These are phyloP conservation scores for Aphelinus certus DNA, from an alignment of 1,140 invertebrate genomes.

Conservation along the genomic window DNA sequence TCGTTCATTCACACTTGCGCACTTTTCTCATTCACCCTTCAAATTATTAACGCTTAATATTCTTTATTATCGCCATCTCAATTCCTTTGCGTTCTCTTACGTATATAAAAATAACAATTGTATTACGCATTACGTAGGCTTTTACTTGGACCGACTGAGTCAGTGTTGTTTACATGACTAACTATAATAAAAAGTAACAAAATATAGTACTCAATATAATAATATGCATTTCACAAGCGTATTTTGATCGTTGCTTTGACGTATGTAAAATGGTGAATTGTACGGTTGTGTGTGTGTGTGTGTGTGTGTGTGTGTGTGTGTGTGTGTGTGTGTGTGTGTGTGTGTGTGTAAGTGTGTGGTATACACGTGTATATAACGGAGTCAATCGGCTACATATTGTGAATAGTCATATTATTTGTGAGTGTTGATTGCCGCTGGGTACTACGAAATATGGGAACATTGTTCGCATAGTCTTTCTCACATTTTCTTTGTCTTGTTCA, in stretches of 20 bases:
- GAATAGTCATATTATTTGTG: conserved; percentile 4
- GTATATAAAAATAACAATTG: conserved; percentile 53
- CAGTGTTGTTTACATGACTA: conserved; percentile 51
- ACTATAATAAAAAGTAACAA: conserved; percentile 65
- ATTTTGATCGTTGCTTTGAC: conserved; percentile 67
- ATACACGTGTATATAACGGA: no score
- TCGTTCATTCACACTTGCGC: conserved; percentile 33
- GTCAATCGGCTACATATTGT: neutral
- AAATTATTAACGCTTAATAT: conserved; percentile 26
- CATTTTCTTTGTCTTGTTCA: neutral
- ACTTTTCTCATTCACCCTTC: conserved; percentile 34
- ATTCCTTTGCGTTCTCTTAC: conserved; percentile 41
- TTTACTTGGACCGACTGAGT: conserved; percentile 33
- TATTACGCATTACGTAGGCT: conserved; percentile 45
- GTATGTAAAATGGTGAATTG: conserved; percentile 38
- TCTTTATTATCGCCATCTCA: conserved; percentile 17
- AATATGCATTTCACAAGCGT: conserved; percentile 67
- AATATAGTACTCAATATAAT: conserved; percentile 63
- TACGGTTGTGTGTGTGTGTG: neutral
- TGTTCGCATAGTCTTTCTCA: conserved; percentile 18
- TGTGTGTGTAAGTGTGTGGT: no score
- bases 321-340: no score
- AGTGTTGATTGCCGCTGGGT: conserved; percentile 9
- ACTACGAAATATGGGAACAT: conserved; percentile 22
- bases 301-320: no score